These are phyloP conservation scores for Phalacrocorax aristotelis DNA, from an alignment of 2,113 vertebrate genomes.

Conservation along the genomic window DNA sequence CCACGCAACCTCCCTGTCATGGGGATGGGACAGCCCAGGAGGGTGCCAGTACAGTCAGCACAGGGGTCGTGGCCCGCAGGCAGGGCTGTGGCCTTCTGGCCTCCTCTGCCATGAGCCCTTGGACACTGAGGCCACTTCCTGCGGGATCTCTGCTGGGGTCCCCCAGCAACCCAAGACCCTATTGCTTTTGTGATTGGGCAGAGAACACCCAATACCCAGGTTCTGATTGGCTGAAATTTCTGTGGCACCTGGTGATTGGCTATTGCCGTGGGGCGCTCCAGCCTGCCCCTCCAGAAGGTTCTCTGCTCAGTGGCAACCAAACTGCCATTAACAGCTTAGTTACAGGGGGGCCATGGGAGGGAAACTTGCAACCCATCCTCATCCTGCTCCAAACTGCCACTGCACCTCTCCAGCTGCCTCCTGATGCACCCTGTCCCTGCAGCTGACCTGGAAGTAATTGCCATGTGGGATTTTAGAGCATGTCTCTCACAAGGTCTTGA, in stretches of 20 bases:
- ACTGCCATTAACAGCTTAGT: rapidly evolving
- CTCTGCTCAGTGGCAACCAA: rapidly evolving
- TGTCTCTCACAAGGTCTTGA: background rate
- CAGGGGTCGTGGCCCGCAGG: too few relatives aligned
- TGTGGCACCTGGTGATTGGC: rapidly evolving
- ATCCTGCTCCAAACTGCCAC: rapidly evolving
- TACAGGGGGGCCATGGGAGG: background rate
- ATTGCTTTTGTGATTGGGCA: background rate
- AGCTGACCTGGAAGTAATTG: background rate
- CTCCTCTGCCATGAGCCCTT: background rate
- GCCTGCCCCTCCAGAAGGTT: background rate
- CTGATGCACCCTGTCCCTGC: rapidly evolving
- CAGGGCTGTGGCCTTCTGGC: background rate
- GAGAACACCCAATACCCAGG: background rate
- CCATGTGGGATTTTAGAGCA: background rate
- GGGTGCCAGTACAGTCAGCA: too few relatives aligned
- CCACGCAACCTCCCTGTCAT: background rate
- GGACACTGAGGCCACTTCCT: too few relatives aligned
- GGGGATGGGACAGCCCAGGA: background rate
- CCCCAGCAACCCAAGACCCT: background rate
- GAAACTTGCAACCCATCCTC: background rate
- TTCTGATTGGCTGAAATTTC: background rate
- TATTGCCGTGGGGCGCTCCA: rapidly evolving
- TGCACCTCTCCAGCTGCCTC: background rate
- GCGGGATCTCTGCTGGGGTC: background rate